Percentiles rank a stretch among this genome's conserved stretches.
Conservation (phyloP, 2,797 vertebrate species). For the Liasis olivaceus region DNA sequence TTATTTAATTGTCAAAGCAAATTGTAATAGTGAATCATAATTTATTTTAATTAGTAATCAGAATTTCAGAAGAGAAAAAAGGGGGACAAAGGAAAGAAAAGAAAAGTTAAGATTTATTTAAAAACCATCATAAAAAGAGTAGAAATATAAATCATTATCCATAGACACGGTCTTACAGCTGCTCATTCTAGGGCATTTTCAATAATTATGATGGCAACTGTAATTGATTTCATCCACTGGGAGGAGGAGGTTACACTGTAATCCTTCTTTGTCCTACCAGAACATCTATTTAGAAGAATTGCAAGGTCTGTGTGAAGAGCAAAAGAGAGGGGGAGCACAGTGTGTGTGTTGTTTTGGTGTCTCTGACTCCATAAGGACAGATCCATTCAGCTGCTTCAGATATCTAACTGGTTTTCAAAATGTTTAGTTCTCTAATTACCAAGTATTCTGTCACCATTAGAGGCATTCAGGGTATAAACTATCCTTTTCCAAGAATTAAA, state of each 20-base stretch:
- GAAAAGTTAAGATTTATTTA: background rate
- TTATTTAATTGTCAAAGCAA: background rate
- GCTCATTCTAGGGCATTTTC: background rate
- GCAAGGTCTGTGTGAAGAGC: too few species aligned
- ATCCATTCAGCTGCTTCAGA: conserved; percentile 28
- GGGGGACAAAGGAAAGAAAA: background rate
- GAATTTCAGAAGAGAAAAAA: background rate
- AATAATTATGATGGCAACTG: background rate
- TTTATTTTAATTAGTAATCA: background rate
- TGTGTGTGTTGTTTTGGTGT: background rate
- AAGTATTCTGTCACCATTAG: conserved; percentile 19
- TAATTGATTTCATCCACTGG: background rate
- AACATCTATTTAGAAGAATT: background rate
- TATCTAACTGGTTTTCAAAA: conserved; percentile 46
- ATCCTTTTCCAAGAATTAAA: conserved; percentile 59
- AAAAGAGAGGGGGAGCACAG: background rate
- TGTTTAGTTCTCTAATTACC: conserved; percentile 37
- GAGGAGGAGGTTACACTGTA: background rate
- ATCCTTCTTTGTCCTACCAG: background rate
- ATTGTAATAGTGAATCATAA: conserved; percentile 17
- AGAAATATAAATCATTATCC: background rate
- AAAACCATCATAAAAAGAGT: background rate
- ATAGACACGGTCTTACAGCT: background rate
- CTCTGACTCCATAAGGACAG: background rate
- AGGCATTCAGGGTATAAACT: conserved; percentile 25